phyloP scores from a whole-genome alignment of 2,797 vertebrate genomes.

The Netta rufina region DNA sequence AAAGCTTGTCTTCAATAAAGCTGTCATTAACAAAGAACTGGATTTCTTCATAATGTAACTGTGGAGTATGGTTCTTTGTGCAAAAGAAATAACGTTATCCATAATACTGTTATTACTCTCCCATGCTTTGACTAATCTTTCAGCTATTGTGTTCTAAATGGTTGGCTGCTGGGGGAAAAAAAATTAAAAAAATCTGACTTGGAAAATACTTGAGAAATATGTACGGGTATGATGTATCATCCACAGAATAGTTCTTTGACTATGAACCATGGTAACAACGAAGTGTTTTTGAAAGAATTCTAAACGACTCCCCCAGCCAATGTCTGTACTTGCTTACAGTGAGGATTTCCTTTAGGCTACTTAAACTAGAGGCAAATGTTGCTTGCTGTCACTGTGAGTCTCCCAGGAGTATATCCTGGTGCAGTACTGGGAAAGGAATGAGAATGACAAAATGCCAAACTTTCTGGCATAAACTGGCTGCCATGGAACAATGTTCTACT shows the following conservation, averaged over 20 bases:
- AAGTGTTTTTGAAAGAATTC: neutral
- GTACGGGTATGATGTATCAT: neutral
- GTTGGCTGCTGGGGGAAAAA: neutral
- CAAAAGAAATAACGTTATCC: conserved; percentile 36
- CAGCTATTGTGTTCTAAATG: neutral
- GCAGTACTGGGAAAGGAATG: neutral
- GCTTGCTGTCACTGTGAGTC: accelerated
- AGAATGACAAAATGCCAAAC: neutral
- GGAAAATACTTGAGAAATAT: neutral
- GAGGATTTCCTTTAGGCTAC: neutral
- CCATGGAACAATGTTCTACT: neutral
- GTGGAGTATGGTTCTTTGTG: conserved; percentile 11
- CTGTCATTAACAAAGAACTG: conserved; percentile 68
- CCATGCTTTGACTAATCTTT: conserved; percentile 13
- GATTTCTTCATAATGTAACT: conserved; percentile 32
- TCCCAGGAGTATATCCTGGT: neutral
- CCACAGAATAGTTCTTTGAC: neutral
- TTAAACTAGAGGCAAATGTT: neutral
- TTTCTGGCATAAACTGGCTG: neutral
- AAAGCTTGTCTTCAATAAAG: conserved; percentile 73
- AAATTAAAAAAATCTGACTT: neutral
- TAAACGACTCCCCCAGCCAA: neutral
- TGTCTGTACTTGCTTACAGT: neutral
- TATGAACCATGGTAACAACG: neutral
- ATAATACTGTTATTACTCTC: conserved; percentile 10